Conservation (phyloP, 2,113 vertebrate genomes). For the Triplophysa rosa region DNA sequence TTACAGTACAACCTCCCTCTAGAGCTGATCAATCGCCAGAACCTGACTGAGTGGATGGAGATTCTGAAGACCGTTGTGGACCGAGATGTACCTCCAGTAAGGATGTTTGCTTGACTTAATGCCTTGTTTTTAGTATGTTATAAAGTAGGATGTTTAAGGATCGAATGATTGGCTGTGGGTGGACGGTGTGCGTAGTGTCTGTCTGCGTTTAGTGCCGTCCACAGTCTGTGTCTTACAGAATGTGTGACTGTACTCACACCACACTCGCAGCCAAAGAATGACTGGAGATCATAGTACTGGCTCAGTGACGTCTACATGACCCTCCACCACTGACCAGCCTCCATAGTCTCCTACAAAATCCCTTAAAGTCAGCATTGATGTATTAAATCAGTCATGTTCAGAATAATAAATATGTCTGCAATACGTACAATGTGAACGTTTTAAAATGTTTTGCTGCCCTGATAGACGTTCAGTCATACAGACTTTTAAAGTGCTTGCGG, state of each 20-base stretch:
- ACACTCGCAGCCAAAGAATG: constrained; percentile 72
- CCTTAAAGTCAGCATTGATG: neutral
- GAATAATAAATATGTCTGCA: neutral
- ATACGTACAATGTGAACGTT: neutral
- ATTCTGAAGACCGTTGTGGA: constrained; percentile 97
- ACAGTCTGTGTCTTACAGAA: constrained; percentile 69
- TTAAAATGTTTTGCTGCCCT: neutral
- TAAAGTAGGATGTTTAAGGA: neutral
- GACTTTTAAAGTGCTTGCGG: neutral
- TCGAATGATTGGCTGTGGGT: constrained; percentile 30
- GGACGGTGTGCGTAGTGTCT: constrained; percentile 65
- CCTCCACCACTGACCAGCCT: constrained; percentile 70
- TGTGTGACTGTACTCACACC: constrained; percentile 68
- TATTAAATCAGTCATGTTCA: neutral
- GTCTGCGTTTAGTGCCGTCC: constrained; percentile 70
- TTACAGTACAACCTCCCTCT: constrained; percentile 92
- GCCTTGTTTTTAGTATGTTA: neutral
- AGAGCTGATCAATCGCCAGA: constrained; percentile 98
- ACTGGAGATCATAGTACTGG: constrained; percentile 80
- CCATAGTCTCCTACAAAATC: constrained; percentile 74
- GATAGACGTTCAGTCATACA: neutral
- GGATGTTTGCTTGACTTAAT: constrained; percentile 29
- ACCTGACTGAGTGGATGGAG: constrained; percentile 96
- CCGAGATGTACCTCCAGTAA: constrained; percentile 94
- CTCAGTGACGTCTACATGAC: constrained; percentile 68